A percentile compares a stretch with the other conserved stretches of the same genome.
Conservation (phyloP, 2,797 vertebrate genomes). For the Anabacerthia variegaticeps region DNA sequence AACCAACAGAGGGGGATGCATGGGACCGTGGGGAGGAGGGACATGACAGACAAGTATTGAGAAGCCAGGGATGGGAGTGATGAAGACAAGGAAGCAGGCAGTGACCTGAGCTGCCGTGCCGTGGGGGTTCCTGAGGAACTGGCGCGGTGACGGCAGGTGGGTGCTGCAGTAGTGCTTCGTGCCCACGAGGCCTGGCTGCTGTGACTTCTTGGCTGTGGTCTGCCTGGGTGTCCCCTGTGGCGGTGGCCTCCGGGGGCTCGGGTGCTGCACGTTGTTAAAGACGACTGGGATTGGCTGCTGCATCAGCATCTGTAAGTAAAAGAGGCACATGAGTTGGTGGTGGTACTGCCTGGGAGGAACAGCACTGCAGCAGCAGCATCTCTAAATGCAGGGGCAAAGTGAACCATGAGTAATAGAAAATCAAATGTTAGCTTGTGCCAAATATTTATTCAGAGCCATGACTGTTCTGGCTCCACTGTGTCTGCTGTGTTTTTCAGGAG, state of each 20-base stretch:
- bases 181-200: not conserved
- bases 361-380: not conserved
- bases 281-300: slow-evolving; percentile 76
- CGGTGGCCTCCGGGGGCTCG: slow-evolving; percentile 64
- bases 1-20: not conserved
- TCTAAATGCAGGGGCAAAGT: not conserved
- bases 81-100: fast-evolving
- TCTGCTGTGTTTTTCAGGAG: not conserved
- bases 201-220: slow-evolving; percentile 68
- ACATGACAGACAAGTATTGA: not conserved
- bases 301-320: slow-evolving; percentile 82
- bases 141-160: slow-evolving; percentile 66
- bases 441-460: not conserved
- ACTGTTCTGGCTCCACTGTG: fast-evolving
- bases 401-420: not conserved
- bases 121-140: slow-evolving; percentile 76
- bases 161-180: slow-evolving; percentile 57
- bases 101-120: slow-evolving; percentile 78
- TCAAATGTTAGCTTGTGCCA: not conserved
- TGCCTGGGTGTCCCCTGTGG: slow-evolving; percentile 73
- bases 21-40: fast-evolving
- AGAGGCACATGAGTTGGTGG: not conserved
- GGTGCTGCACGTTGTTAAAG: slow-evolving; percentile 71
- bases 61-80: not conserved
- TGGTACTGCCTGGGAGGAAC: not conserved